Percentiles rank a stretch among this genome's conserved stretches.
These are phyloP conservation scores for Tetheella fluctuosa DNA, from an alignment of 2,888 invertebrate genomes.

Conservation along the genomic window DNA sequence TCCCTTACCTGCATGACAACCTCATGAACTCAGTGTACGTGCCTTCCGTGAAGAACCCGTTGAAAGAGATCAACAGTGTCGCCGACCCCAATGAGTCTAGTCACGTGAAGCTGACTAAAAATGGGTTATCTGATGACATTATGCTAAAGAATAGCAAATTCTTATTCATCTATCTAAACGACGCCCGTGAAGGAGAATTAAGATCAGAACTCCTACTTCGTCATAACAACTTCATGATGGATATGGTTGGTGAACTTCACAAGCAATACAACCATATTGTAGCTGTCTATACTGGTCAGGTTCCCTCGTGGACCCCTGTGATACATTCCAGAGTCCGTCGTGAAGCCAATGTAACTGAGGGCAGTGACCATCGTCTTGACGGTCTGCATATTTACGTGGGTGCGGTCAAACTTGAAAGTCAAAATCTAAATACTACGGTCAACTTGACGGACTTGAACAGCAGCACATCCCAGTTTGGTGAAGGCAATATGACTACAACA, in stretches of 20 bases:
- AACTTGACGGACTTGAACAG: conserved; percentile 18
- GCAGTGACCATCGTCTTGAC: conserved; percentile 34
- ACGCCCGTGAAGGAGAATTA: conserved; percentile 82
- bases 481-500: conserved; percentile 40
- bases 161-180: conserved; percentile 83
- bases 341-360: conserved; percentile 35
- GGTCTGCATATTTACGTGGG: conserved; percentile 54
- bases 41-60: conserved; percentile 85
- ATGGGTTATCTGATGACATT: conserved; percentile 63
- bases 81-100: conserved; percentile 65
- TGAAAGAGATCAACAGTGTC: conserved; percentile 80
- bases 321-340: conserved; percentile 60
- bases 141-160: conserved; percentile 74
- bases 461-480: conserved; percentile 24
- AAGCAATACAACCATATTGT: conserved; percentile 74
- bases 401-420: conserved; percentile 28
- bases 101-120: conserved; percentile 65
- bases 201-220: conserved; percentile 81
- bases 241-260: conserved; percentile 76
- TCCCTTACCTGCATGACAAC: conserved; percentile 65
- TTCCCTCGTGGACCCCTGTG: conserved; percentile 76
- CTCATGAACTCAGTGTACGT: conserved; percentile 77
- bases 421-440: conserved; percentile 11
- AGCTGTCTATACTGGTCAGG: conserved; percentile 83
- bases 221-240: conserved; percentile 85